Percentiles rank a stretch among this genome's conserved stretches.
Conservation (phyloP, 30 jellyfish, hydroid and myxozoan species). For the Rhopilema esculentum region DNA sequence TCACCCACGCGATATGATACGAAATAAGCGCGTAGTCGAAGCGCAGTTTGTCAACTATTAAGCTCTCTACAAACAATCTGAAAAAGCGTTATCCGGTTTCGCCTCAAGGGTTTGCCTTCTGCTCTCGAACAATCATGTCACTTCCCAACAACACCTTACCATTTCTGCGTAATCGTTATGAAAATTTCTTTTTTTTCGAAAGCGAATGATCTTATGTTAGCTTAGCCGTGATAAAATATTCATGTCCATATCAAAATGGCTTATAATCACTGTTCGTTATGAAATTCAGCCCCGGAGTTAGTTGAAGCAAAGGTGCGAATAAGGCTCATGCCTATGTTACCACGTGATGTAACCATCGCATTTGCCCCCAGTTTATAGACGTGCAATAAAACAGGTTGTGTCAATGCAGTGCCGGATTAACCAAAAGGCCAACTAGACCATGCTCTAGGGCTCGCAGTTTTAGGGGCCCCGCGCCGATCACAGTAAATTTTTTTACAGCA, state of each 20-base stretch:
- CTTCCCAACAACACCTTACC: slow-evolving; percentile 11
- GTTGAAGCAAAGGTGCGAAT: neutral
- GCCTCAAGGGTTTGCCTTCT: neutral
- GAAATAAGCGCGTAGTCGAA: neutral
- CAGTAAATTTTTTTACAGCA: too few species aligned
- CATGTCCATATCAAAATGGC: neutral
- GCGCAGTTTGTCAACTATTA: slow-evolving; percentile 23
- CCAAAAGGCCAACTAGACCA: too few species aligned
- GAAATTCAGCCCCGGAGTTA: neutral
- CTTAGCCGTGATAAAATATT: slow-evolving; percentile 8
- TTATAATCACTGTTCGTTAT: neutral
- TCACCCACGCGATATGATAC: slow-evolving; percentile 51
- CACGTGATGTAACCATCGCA: too few species aligned
- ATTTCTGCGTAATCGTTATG: slow-evolving; percentile 3
- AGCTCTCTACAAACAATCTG: slow-evolving; percentile 3
- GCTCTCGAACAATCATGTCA: neutral
- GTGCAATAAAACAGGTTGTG: too few species aligned
- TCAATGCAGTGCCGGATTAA: too few species aligned
- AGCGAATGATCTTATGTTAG: neutral
- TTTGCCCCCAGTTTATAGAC: too few species aligned
- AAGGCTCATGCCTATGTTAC: too few species aligned
- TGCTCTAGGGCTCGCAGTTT: too few species aligned
- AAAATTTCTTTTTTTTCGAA: slow-evolving; percentile 1
- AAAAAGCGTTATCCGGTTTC: neutral
- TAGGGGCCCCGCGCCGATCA: too few species aligned